A percentile compares a stretch with the other conserved stretches of the same genome.
Conservation (phyloP, 1,140 invertebrate species). For the silkworm (Bombyx mori) region ASM3026992v2 NC_085111.1:12207001-12207500, state of each 20-base stretch:
- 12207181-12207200: constrained; percentile 22
- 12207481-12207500: constrained; percentile 15
- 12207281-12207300: constrained; percentile 54
- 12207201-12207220: constrained; percentile 12
- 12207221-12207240: constrained; percentile 39
- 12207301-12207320: constrained; percentile 68
- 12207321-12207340: constrained; percentile 74
- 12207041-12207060: constrained; percentile 9
- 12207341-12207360: constrained; percentile 80
- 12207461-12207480: constrained; percentile 68
- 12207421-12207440: constrained; percentile 84
- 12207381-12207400: constrained; percentile 78
- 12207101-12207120: constrained; percentile 35
- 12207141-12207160: constrained; percentile 61
- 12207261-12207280: constrained; percentile 43
- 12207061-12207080: no score
- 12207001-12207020: not conserved
- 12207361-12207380: constrained; percentile 76
- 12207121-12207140: constrained; percentile 67
- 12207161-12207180: constrained; percentile 37
- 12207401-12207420: constrained; percentile 80
- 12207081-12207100: constrained; percentile 19
- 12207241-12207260: constrained; percentile 39
- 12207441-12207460: constrained; percentile 82
- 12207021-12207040: not conserved